These are phyloP conservation scores for Rallus crepitans DNA, from an alignment of 2,797 vertebrate species.

Conservation along the genomic window DNA sequence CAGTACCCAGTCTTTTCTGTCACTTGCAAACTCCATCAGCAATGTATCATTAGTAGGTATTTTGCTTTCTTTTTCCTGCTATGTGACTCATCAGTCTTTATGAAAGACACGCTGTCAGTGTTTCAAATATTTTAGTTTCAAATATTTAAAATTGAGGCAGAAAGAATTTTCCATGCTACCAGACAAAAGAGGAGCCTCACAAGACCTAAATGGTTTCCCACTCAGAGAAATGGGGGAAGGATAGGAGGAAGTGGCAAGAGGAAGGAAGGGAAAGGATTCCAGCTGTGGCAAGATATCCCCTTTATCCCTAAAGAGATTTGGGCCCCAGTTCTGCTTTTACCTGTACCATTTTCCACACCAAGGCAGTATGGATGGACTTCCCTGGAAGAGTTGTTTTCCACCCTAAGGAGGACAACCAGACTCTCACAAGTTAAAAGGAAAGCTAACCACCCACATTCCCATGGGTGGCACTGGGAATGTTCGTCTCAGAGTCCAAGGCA, in stretches of 20 bases:
- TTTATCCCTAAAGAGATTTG: background rate
- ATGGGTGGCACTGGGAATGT: background rate
- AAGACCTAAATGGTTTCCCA: background rate
- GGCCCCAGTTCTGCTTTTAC: background rate
- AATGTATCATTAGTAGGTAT: background rate
- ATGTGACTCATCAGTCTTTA: background rate
- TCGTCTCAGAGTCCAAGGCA: background rate
- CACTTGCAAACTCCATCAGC: background rate
- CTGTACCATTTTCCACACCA: background rate
- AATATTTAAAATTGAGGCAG: background rate
- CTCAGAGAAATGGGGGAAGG: background rate
- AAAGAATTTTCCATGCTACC: background rate
- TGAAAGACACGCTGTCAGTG: background rate
- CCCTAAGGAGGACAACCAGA: background rate
- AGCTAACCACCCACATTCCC: background rate
- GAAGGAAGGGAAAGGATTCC: background rate
- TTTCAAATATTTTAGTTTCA: background rate
- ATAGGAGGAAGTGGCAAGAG: background rate
- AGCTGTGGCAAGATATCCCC: background rate
- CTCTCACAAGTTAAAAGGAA: background rate
- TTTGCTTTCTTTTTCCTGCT: conserved; percentile 32
- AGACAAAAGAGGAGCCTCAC: background rate
- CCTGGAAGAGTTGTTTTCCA: background rate
- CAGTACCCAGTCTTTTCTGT: background rate
- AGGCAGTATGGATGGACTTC: background rate